Percentiles rank a stretch among this genome's conserved stretches.
Evolutionary conservation across 2,797 vertebrate genomes (phyloP).

Genomic region (Halcyon chelicuti): DNA sequence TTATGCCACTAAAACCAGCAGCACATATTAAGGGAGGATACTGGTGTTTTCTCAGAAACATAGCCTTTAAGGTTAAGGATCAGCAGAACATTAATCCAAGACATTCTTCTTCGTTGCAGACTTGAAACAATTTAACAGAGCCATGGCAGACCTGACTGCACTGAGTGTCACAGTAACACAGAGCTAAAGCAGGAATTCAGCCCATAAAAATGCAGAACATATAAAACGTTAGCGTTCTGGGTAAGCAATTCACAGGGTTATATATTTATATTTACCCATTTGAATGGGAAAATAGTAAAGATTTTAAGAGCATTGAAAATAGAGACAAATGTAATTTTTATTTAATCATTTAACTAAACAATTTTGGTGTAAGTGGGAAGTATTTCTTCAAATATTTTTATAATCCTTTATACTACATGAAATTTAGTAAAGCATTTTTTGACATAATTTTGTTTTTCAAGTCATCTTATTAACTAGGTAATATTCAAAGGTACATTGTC

Average conservation of each 20-base stretch:
- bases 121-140: background rate
- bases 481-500: background rate
- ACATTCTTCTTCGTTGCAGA: background rate
- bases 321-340: background rate
- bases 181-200: background rate
- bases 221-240: background rate
- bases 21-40: background rate
- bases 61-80: background rate
- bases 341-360: background rate
- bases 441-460: background rate
- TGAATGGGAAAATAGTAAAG: background rate
- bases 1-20: background rate
- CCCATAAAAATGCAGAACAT: background rate
- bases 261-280: background rate
- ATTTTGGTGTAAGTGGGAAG: background rate
- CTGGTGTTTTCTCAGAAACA: constrained; percentile 9
- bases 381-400: background rate
- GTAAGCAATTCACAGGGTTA: background rate
- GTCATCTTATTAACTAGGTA: background rate
- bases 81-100: constrained; percentile 1
- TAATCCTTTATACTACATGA: background rate
- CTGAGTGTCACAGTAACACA: background rate
- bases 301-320: background rate
- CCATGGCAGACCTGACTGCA: background rate
- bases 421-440: background rate